These are phyloP conservation scores for Hoplias malabaricus DNA, from an alignment of 2,113 vertebrate genomes.

Conservation along the genomic window DNA sequence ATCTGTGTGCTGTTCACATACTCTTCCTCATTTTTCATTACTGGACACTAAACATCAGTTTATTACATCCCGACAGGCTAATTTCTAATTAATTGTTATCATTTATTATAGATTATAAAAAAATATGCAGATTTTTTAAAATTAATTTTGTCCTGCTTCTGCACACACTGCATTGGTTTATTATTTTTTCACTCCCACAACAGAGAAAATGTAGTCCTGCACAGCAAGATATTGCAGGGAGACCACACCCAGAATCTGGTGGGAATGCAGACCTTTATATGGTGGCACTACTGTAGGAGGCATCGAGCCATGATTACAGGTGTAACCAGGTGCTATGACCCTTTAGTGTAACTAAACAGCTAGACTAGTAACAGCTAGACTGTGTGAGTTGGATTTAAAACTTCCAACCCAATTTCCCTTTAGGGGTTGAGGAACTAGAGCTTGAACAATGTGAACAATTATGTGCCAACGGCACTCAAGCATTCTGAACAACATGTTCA, in stretches of 20 bases:
- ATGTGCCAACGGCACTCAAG: too few relatives aligned
- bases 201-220: neutral
- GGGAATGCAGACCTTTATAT: neutral
- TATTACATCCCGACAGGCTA: neutral
- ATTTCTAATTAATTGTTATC: neutral
- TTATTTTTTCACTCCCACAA: neutral
- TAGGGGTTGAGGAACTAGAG: too few relatives aligned
- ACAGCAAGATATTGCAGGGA: neutral
- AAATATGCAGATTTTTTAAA: neutral
- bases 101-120: neutral
- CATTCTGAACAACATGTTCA: too few relatives aligned
- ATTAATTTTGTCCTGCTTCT: neutral
- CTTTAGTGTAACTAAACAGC: too few relatives aligned
- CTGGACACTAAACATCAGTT: too few relatives aligned
- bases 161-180: neutral
- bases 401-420: too few relatives aligned
- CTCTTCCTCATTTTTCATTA: neutral
- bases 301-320: too few relatives aligned
- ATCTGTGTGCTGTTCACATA: neutral
- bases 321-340: too few relatives aligned
- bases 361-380: too few relatives aligned
- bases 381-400: too few relatives aligned
- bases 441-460: too few relatives aligned
- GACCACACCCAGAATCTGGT: neutral
- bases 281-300: too few relatives aligned